phyloP scores from a whole-genome alignment of 2,797 vertebrate species.

The Petrocephalus schoutedeni region DNA sequence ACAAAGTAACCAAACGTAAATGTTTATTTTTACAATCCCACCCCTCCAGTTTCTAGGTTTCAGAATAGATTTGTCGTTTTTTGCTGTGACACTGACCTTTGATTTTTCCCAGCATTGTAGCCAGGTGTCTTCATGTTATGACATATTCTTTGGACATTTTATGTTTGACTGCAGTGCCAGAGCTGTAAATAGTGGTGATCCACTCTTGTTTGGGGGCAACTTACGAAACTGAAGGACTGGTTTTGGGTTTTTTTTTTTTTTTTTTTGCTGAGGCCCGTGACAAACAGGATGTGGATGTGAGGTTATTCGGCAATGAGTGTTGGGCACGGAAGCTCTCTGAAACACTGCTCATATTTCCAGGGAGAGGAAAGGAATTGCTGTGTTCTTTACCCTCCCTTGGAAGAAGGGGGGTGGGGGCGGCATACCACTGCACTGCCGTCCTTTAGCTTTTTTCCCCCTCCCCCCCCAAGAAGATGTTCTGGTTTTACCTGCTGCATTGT shows the following conservation, averaged over 20 bases:
- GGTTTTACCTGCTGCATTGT: not conserved
- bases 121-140: not conserved
- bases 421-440: not conserved
- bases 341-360: conserved; percentile 40
- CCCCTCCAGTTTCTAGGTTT: not conserved
- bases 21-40: not conserved
- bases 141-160: not conserved
- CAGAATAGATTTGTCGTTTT: not conserved
- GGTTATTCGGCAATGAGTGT: conserved; percentile 36
- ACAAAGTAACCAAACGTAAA: not conserved
- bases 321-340: conserved; percentile 32
- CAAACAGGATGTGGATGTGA: conserved; percentile 53
- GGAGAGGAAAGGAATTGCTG: conserved; percentile 26
- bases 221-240: conserved; percentile 10
- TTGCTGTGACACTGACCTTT: not conserved
- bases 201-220: not conserved
- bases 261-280: conserved; percentile 43
- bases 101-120: not conserved
- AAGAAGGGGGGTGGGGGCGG: not conserved
- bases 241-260: not conserved
- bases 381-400: conserved; percentile 15
- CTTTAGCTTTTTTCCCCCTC: not conserved
- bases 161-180: not conserved
- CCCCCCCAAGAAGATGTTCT: not conserved
- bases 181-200: not conserved